Evolutionary conservation across 1,140 invertebrate genomes (phyloP), one percentile per base, ranked within the genome.

Genomic region (Camponotus pennsylvanicus): DNA sequence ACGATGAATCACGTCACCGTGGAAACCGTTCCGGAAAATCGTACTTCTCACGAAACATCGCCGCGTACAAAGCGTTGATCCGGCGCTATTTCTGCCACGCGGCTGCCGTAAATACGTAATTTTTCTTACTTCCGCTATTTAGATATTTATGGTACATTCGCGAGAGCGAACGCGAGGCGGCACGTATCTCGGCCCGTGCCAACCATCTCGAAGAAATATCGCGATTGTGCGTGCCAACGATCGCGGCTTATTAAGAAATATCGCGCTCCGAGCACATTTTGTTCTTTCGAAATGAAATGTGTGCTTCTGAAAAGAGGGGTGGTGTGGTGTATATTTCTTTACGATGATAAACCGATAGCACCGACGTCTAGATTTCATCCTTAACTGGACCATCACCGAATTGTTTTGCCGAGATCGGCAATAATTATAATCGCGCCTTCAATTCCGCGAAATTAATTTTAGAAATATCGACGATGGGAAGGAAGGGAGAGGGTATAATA

Each of bases 201-300:
- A 83, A 75, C 79, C 69, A 83, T 83, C 79, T 34, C 69, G 69
- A 83, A 83, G 79, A 83, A 83, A 83, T 83, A 83, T 83, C 69
- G 79, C 79, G 69, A 75, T 83, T 42, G 79, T 83, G 79, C 79
- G 79, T 83, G 79, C 69, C 79, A 83, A 83, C 79, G 79, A 78
- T 78, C 83, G 83, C 59, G 83, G 71, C 63, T 85, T 85, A 85
- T 85, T 85, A 85, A 85, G 83, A 85, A 85, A 85, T 85, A 85
- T 79, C 75, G 83, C 61, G 59, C 49, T n/a, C 61, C 21, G 5
- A n/a, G 69, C 79, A 83, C 67, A 32, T 75, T 21, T 21, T 75
- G 69, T 61, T 73, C 67, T 15, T n/a, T 13, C 55, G 40, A 63
- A 13, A 8, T 18, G 67, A 73, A 75, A 61, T 49, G 69, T 73